Evolutionary conservation across 2,888 invertebrate genomes (phyloP), one percentile per base, ranked within the genome.

Genomic region (Rugalucina vietnamica): DNA sequence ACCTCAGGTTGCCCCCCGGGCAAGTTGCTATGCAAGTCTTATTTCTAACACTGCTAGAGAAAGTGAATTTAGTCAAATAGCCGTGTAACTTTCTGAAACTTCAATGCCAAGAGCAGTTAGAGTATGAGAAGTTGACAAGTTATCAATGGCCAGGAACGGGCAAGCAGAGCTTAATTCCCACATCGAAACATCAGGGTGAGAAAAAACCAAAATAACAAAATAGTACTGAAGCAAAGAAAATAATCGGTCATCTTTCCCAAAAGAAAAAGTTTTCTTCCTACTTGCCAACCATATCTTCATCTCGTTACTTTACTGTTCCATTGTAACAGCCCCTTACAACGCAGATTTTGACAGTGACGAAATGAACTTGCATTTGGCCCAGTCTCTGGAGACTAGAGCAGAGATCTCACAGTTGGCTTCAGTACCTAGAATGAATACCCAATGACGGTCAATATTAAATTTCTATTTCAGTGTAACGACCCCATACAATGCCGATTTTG

Each of bases 401-500:
- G 99, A 99, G 95, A 98, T 99, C 57, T 98, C 98, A 94, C 99
- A 99, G 94, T 97, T 99, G 90, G 99, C 99, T 91, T 97, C 99
- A 36, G 99, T 99, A 0, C 99, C 99, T 0, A 96, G 99, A 69
- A 99, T 99, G 95, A 99, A n/a, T n/a, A n/a, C n/a, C n/a, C n/a
- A n/a, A n/a, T n/a, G n/a, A n/a, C n/a, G n/a, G 96, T 95, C n/a
- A n/a, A n/a, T n/a, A n/a, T n/a, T n/a, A n/a, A n/a, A n/a, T n/a
- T 80, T 74, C 81, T 77, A 54, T 88, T 92, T 77, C 88, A 97
- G 97, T 95, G 98, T 99, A 93, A 99, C 99, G 0, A 99, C n/a
- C n/a, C n/a, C n/a, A n/a, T 99, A 99, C 95, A 99, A 99, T 95
- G 99, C 99, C 90, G 99, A 99, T 96, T 99, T 99, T 96, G 99